Evolutionary conservation across 2,797 vertebrate species (phyloP), one percentile per base, ranked within the genome.

Genomic region (Carapus acus): DNA sequence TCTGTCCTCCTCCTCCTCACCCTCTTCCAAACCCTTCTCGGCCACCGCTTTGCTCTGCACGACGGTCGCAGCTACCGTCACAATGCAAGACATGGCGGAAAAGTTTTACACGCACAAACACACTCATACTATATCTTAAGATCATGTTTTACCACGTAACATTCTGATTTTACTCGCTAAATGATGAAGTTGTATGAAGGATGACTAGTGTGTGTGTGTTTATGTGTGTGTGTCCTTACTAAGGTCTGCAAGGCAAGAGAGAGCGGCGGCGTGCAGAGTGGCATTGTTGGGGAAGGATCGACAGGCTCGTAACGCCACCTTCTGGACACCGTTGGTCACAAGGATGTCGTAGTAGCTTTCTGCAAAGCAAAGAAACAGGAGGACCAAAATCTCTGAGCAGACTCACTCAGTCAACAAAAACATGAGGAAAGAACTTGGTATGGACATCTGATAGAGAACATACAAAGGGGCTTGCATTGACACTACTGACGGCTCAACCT

Each of bases 341-440:
- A 99, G 85, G 78, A 97, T 97, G 78, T 89, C 91, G 78, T 90
- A 94, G 88, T 92, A 97, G 44, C 91, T 94, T 80, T 92, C 96
- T 97, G 27, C 6, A 17, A 42, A 40, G 2, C 8, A 52, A 9
- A 37, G 19, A 47, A 9, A 8, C 7, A 36, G 14, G 4, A 36
- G 6, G 6, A 29, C 27, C 11, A 11, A 29, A 8, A 33, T 33
- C 4, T 36, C 14, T 2, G 34, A 36, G 4, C 24, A 27, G 24
- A 27, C 9, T 9, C 4, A 8, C 4, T 27, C 24, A 27, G 24
- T 5, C 8, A 4, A 27, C 24, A n/a, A n/a, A n/a, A n/a, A n/a
- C n/a, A n/a, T n/a, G n/a, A n/a, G n/a, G n/a, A n/a, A n/a, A n/a
- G n/a, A n/a, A n/a, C n/a, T n/a, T n/a, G n/a, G n/a, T n/a, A n/a